phyloP scores from a whole-genome alignment of 2,113 vertebrate species.

The Dromas ardeola region DNA sequence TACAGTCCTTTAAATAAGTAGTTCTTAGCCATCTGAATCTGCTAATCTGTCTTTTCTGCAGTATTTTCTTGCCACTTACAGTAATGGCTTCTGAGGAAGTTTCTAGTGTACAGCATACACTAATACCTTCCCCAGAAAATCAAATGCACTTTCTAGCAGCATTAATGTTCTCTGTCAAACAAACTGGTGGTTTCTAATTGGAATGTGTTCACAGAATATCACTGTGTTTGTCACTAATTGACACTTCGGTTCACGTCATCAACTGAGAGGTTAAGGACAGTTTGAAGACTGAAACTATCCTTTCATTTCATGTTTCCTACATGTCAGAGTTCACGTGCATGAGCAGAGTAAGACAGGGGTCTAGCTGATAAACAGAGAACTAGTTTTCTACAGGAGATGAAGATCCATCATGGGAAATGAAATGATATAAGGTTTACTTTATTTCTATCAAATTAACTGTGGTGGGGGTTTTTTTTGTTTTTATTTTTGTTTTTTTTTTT shows the following conservation, averaged over 20 bases:
- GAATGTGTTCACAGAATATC: not conserved
- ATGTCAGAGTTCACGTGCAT: not conserved
- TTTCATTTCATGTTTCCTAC: not conserved
- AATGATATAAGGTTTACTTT: not conserved
- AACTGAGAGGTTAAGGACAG: not conserved
- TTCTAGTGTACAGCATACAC: not conserved
- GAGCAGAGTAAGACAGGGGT: not conserved
- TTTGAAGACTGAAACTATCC: not conserved
- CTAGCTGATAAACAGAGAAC: not conserved
- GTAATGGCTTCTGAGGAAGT: not conserved
- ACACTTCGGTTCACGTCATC: not conserved
- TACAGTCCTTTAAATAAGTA: not conserved
- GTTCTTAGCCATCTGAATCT: not conserved
- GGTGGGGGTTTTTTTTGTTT: too few species aligned
- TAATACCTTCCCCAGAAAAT: not conserved
- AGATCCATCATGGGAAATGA: not conserved
- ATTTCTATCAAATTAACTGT: not conserved
- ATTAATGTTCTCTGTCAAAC: not conserved
- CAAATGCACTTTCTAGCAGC: not conserved
- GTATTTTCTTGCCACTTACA: not conserved
- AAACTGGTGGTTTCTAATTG: not conserved
- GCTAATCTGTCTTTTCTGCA: not conserved
- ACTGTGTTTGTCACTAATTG: not conserved
- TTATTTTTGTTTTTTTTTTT: not conserved
- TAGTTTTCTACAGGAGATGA: not conserved